Conservation (phyloP, 2,888 invertebrate species). For the Drosophila antonietae region DNA sequence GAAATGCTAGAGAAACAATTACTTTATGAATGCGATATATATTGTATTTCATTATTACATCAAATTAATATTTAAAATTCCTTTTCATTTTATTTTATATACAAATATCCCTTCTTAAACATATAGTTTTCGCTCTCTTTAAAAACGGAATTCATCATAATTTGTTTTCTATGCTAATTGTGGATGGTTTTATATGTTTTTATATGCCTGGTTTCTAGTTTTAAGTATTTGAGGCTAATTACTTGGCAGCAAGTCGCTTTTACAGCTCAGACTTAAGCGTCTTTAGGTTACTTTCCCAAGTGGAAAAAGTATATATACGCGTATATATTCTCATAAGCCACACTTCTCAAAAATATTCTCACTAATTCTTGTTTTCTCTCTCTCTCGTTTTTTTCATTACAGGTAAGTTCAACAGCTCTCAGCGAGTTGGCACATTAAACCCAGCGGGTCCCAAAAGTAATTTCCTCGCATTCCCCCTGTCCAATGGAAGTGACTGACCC, state of each 20-base stretch:
- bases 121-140: neutral
- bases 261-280: constrained; percentile 12
- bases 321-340: constrained; percentile 43
- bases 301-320: neutral
- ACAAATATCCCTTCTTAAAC: too few relatives aligned
- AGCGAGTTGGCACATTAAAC: constrained; percentile 32
- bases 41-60: too few relatives aligned
- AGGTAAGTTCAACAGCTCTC: constrained; percentile 65
- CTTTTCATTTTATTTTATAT: too few relatives aligned
- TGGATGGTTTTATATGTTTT: neutral
- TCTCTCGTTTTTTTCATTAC: constrained; percentile 49
- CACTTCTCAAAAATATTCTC: constrained; percentile 43
- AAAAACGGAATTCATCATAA: neutral
- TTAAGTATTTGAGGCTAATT: constrained; percentile 13
- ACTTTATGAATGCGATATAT: too few relatives aligned
- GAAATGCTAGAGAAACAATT: too few relatives aligned
- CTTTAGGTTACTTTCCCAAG: constrained; percentile 30
- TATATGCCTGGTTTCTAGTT: constrained; percentile 11
- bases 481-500: constrained; percentile 34
- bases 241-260: neutral
- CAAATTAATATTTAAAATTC: too few relatives aligned
- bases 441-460: constrained; percentile 39
- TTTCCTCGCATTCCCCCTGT: constrained; percentile 14
- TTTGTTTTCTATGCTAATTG: neutral
- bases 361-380: constrained; percentile 52